Evolutionary conservation across 2,113 vertebrate genomes (phyloP).

Genomic region (Sinocyclocheilus rhinocerous): DNA sequence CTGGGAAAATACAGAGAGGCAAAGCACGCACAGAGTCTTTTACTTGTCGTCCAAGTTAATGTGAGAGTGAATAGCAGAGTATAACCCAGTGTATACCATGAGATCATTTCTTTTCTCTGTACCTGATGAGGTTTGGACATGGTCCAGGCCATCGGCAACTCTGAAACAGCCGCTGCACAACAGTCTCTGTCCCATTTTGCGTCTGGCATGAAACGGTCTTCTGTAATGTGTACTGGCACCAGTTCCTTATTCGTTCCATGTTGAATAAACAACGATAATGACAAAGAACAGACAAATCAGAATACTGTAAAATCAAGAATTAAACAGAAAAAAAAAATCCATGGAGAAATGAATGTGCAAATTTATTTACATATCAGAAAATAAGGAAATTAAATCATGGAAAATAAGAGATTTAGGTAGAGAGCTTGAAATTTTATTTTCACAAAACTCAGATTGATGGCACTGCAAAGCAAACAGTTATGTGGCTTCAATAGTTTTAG

Average conservation of each 20-base stretch:
- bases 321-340: background rate
- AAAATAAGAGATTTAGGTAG: background rate
- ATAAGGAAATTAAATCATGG: background rate
- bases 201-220: slow-evolving; percentile 91
- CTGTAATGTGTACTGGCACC: slow-evolving; percentile 91
- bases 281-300: slow-evolving; percentile 1
- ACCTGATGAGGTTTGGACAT: slow-evolving; percentile 93
- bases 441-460: background rate
- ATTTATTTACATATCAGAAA: background rate
- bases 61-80: background rate
- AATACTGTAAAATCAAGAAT: background rate
- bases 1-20: slow-evolving; percentile 73
- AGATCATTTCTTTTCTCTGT: slow-evolving; percentile 41
- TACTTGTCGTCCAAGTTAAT: background rate
- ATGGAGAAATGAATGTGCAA: background rate
- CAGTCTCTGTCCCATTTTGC: slow-evolving; percentile 90
- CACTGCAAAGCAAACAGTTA: background rate
- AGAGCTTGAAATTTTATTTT: background rate
- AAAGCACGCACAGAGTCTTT: background rate
- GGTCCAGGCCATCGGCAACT: slow-evolving; percentile 94
- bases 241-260: slow-evolving; percentile 78
- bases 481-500: background rate
- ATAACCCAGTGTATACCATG: background rate
- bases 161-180: slow-evolving; percentile 91
- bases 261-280: background rate